Percentiles rank a stretch among this genome's conserved stretches.
phyloP scores from a whole-genome alignment of 2,888 invertebrate genomes.

The Schizaphis graminum region DNA sequence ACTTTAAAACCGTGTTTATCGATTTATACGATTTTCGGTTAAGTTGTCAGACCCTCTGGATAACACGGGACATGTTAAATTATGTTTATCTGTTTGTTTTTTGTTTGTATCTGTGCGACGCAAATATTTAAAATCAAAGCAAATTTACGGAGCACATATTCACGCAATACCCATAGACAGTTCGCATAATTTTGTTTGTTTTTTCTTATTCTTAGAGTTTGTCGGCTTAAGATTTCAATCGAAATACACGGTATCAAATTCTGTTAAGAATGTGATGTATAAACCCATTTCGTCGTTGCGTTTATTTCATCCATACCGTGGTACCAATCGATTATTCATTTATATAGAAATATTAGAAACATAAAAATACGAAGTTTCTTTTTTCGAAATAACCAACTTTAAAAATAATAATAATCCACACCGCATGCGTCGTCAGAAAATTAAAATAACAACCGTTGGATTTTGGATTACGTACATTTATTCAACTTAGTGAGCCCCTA shows the following conservation, averaged over 20 bases:
- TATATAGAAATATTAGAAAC: background rate
- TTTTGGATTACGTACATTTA: background rate
- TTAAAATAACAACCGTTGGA: background rate
- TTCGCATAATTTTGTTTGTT: background rate
- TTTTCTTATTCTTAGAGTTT: background rate
- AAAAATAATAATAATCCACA: background rate
- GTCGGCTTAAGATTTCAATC: background rate
- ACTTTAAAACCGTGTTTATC: slow-evolving; percentile 15
- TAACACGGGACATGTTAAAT: background rate
- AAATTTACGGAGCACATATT: background rate
- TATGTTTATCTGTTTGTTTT: background rate
- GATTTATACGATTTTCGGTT: slow-evolving; percentile 18
- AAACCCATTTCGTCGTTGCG: background rate
- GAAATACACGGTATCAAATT: background rate
- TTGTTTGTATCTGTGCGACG: background rate
- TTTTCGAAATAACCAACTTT: too few species aligned
- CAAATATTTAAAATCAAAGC: background rate
- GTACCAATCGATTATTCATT: background rate
- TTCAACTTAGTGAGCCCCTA: background rate
- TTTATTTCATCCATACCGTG: background rate
- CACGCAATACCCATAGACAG: background rate
- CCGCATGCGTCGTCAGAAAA: background rate
- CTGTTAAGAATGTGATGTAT: background rate
- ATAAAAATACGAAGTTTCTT: background rate
- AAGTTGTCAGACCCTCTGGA: background rate